Conservation (phyloP, 2,888 invertebrate species). For the Leptothorax acervorum region DNA sequence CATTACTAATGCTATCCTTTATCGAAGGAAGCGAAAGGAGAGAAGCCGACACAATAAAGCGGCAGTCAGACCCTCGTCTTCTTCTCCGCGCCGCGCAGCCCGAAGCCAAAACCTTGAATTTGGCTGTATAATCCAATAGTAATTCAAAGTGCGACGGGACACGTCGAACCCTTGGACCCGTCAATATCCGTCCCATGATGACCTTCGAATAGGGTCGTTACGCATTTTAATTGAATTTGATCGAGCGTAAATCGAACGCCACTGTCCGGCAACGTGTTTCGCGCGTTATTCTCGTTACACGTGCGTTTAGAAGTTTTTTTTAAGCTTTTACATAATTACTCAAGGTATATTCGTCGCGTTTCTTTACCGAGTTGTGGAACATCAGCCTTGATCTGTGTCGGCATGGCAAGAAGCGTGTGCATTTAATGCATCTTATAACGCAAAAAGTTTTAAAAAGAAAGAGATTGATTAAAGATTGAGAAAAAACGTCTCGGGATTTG, state of each 20-base stretch:
- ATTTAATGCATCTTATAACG: background rate
- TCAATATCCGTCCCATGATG: slow-evolving; percentile 83
- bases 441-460: background rate
- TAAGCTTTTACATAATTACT: background rate
- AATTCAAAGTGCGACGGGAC: slow-evolving; percentile 67
- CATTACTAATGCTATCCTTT: slow-evolving; percentile 85
- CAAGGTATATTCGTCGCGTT: background rate
- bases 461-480: slow-evolving; percentile 11
- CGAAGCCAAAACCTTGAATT: slow-evolving; percentile 74
- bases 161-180: slow-evolving; percentile 71
- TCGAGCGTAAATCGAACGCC: slow-evolving; percentile 55
- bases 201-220: slow-evolving; percentile 71
- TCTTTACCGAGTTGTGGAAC: background rate
- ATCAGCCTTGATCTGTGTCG: background rate
- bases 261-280: slow-evolving; percentile 36
- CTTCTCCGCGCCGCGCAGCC: slow-evolving; percentile 68
- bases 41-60: slow-evolving; percentile 82
- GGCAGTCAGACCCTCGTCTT: slow-evolving; percentile 84
- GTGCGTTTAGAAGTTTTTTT: background rate
- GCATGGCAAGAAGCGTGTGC: background rate
- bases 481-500: slow-evolving; percentile 13
- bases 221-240: slow-evolving; percentile 63
- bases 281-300: background rate
- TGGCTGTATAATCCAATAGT: slow-evolving; percentile 78
- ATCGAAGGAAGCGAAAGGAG: slow-evolving; percentile 76